These are phyloP conservation scores for Sitophilus oryzae DNA, from an alignment of 1,140 invertebrate species.

Conservation along the genomic window DNA sequence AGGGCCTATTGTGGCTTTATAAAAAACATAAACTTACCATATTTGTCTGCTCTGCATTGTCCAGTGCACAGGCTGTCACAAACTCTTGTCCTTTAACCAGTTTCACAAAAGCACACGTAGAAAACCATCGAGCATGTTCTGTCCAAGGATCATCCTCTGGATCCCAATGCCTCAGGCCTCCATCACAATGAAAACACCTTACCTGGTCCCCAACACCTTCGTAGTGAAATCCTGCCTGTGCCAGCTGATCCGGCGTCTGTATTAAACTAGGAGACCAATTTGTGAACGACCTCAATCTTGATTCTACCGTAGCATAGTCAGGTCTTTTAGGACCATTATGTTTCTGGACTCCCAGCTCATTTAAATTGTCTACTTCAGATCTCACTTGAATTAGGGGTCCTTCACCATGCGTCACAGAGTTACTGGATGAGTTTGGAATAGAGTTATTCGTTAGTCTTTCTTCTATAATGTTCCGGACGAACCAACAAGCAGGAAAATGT, in stretches of 20 bases:
- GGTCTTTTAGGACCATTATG: conserved; percentile 56
- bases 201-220: conserved; percentile 63
- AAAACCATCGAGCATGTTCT: conserved; percentile 88
- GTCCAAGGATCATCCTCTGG: conserved; percentile 78
- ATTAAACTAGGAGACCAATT: conserved; percentile 57
- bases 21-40: conserved; percentile 18
- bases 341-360: conserved; percentile 57
- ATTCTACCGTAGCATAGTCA: conserved; percentile 56
- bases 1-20: too few relatives aligned
- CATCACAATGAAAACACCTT: conserved; percentile 88
- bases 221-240: conserved; percentile 74
- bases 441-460: conserved; percentile 13
- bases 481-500: conserved; percentile 64
- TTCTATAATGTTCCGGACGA: conserved; percentile 34
- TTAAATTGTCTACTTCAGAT: conserved; percentile 43
- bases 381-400: neutral
- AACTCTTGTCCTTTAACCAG: conserved; percentile 75
- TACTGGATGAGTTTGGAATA: neutral
- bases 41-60: conserved; percentile 6
- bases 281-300: conserved; percentile 57
- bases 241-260: conserved; percentile 61
- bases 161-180: conserved; percentile 81
- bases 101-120: conserved; percentile 71
- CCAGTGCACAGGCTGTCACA: conserved; percentile 52
- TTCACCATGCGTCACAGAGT: neutral